These are phyloP conservation scores for Myotis findleyi DNA, from an alignment of 2,797 vertebrate genomes.

Conservation along the genomic window DNA sequence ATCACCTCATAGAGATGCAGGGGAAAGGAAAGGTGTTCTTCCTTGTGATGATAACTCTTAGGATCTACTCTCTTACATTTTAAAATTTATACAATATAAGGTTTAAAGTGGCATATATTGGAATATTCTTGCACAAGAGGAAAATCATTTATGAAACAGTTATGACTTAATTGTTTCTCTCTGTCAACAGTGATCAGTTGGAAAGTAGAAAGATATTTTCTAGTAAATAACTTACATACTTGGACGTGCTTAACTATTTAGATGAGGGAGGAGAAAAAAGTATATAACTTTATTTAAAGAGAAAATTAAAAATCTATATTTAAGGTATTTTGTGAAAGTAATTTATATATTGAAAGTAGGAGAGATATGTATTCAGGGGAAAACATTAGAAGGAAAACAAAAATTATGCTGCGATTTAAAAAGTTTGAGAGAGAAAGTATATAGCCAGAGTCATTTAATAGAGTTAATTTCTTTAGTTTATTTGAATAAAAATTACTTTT, in stretches of 20 bases:
- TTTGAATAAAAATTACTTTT: conserved; percentile 18
- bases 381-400: conserved; percentile 1
- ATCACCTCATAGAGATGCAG: neutral
- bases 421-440: neutral
- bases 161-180: conserved; percentile 27
- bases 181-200: neutral
- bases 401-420: neutral
- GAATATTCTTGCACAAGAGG: neutral
- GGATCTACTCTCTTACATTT: neutral
- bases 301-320: neutral
- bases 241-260: conserved; percentile 25
- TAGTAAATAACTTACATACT: conserved; percentile 18
- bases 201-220: conserved; percentile 45
- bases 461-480: conserved; percentile 25
- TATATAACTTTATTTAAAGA: conserved; percentile 16
- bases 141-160: conserved; percentile 1
- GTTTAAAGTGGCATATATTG: neutral
- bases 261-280: conserved; percentile 19
- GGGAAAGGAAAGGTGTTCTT: neutral
- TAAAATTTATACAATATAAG: neutral
- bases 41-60: neutral
- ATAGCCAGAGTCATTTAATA: conserved; percentile 30
- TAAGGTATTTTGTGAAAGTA: conserved; percentile 3
- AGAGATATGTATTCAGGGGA: neutral
- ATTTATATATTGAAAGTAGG: conserved; percentile 35